phyloP scores from a whole-genome alignment of 2,888 invertebrate species.

The Rotaria sp. region DNA sequence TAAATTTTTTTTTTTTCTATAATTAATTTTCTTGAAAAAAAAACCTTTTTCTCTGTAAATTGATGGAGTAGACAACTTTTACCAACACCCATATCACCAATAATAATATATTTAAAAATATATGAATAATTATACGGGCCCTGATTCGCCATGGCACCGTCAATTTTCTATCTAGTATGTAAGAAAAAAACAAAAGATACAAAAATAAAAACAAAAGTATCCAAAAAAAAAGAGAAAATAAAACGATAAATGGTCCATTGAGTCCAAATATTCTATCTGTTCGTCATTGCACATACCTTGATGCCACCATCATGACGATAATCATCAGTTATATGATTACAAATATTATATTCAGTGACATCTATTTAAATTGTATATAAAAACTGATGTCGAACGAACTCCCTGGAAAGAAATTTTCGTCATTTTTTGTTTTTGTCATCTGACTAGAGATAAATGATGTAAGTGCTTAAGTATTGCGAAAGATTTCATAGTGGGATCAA shows the following conservation, averaged over 20 bases:
- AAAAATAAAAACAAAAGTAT: constrained; percentile 1
- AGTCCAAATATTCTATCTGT: neutral
- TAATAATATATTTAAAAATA: constrained; percentile 97
- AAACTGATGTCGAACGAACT: too few species aligned
- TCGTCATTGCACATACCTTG: neutral
- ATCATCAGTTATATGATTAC: neutral
- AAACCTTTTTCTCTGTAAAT: constrained; percentile 99
- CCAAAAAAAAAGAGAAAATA: constrained; percentile 9
- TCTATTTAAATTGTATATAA: neutral
- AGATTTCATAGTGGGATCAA: too few species aligned
- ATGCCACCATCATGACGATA: neutral
- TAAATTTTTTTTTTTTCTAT: too few species aligned
- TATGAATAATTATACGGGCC: constrained; percentile 25
- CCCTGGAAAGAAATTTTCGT: too few species aligned
- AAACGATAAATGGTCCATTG: neutral
- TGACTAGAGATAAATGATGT: too few species aligned
- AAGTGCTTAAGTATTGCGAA: too few species aligned
- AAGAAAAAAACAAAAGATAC: neutral
- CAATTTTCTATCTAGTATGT: neutral
- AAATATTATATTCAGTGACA: neutral
- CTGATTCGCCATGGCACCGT: constrained; percentile 18
- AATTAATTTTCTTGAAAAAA: too few species aligned
- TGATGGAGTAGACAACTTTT: constrained; percentile 98
- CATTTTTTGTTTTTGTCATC: too few species aligned
- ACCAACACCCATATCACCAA: constrained; percentile 98